phyloP scores from a whole-genome alignment of 2,888 invertebrate species.

The Tribolium freemani region DNA sequence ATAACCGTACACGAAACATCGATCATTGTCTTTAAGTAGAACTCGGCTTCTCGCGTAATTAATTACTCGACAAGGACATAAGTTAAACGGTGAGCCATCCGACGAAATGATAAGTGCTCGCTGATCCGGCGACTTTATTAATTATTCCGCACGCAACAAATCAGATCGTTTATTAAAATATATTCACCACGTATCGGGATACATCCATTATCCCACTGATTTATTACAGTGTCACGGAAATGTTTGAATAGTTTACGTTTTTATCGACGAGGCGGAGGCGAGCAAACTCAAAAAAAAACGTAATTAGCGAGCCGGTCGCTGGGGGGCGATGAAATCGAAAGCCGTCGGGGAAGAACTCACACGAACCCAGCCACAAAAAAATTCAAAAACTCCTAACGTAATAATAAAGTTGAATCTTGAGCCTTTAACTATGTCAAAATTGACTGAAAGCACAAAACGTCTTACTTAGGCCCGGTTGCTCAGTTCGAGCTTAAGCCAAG shows the following conservation, averaged over 20 bases:
- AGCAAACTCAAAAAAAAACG: not conserved
- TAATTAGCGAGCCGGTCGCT: no score
- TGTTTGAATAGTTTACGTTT: slow-evolving; percentile 35
- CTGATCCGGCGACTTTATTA: slow-evolving; percentile 49
- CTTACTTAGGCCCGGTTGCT: no score
- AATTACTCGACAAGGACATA: slow-evolving; percentile 44
- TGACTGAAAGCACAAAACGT: no score
- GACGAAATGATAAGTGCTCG: slow-evolving; percentile 44
- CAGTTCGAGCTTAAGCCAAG: no score
- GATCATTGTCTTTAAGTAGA: slow-evolving; percentile 51
- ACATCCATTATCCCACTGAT: slow-evolving; percentile 33
- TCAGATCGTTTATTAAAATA: slow-evolving; percentile 38
- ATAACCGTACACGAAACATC: slow-evolving; percentile 49
- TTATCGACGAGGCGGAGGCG: slow-evolving; percentile 10
- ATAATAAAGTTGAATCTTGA: no score
- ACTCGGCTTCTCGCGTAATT: slow-evolving; percentile 43
- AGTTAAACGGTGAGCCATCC: slow-evolving; percentile 32
- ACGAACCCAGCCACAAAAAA: no score
- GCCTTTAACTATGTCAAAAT: no score
- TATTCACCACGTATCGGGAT: slow-evolving; percentile 36
- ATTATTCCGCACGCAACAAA: slow-evolving; percentile 49
- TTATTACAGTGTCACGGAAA: slow-evolving; percentile 29
- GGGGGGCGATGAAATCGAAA: no score
- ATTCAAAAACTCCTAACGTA: no score
- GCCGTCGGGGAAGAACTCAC: no score